Evolutionary conservation across 2,797 vertebrate genomes (phyloP).

Genomic region (Aulostomus chinensis): DNA sequence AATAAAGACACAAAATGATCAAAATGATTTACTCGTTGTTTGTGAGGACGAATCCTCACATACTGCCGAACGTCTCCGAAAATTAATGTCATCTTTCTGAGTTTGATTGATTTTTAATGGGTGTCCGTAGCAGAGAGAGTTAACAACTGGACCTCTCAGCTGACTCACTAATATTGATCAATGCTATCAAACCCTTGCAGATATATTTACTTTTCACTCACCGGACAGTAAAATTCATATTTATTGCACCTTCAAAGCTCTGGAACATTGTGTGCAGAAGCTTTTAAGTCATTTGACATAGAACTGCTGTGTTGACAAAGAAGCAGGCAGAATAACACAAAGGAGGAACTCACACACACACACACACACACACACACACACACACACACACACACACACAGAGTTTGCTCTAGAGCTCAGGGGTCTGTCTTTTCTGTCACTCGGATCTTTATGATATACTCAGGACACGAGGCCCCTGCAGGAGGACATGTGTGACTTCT

Average conservation of each 20-base stretch:
- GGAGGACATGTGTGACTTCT: slow-evolving; percentile 88
- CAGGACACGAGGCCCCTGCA: slow-evolving; percentile 88
- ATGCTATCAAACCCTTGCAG: slow-evolving; percentile 42
- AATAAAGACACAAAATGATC: no score
- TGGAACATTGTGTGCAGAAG: slow-evolving; percentile 24
- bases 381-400: no score
- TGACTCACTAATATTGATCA: slow-evolving; percentile 50
- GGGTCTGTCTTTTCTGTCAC: no score
- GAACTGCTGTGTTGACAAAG: slow-evolving; percentile 18
- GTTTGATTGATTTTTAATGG: slow-evolving; percentile 19
- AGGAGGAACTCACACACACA: background rate
- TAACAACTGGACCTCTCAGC: slow-evolving; percentile 26
- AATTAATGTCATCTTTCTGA: no score
- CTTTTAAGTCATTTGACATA: background rate
- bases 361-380: no score
- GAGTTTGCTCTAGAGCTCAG: no score
- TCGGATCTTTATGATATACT: background rate
- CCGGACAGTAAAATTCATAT: slow-evolving; percentile 46
- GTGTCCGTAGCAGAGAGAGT: slow-evolving; percentile 7
- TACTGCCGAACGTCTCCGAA: no score
- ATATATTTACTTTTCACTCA: slow-evolving; percentile 40
- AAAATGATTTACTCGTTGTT: no score
- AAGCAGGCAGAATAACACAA: background rate
- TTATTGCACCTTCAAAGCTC: slow-evolving; percentile 46
- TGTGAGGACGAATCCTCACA: no score